These are phyloP conservation scores for Dromococcyx pavoninus DNA, from an alignment of 2,797 vertebrate species.

Conservation along the genomic window DNA sequence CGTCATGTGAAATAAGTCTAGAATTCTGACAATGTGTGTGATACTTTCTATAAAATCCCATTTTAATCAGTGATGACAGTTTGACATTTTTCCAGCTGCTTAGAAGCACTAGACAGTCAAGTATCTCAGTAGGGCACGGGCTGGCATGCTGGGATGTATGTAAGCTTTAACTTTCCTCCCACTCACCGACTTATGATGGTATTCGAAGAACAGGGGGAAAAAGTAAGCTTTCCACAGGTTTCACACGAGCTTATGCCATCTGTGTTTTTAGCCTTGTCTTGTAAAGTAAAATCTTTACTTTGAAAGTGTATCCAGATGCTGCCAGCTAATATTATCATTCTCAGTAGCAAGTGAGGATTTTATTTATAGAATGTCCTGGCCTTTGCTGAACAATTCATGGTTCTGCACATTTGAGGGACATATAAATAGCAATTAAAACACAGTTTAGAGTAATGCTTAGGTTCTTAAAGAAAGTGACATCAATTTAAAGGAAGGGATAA, in stretches of 20 bases:
- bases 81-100: constrained; percentile 78
- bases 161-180: constrained; percentile 66
- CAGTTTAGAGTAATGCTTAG: constrained; percentile 35
- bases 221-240: constrained; percentile 19
- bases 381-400: constrained; percentile 41
- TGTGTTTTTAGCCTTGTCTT: constrained; percentile 37
- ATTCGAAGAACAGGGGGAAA: neutral
- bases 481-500: constrained; percentile 49
- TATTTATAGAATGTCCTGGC: constrained; percentile 53
- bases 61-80: constrained; percentile 82
- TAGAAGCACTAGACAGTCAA: constrained; percentile 73
- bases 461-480: constrained; percentile 50
- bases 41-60: constrained; percentile 66
- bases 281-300: constrained; percentile 53
- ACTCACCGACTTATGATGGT: neutral
- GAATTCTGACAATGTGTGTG: constrained; percentile 38
- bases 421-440: constrained; percentile 67
- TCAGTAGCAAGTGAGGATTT: constrained; percentile 31
- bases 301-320: constrained; percentile 47
- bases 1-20: neutral
- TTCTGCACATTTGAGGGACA: constrained; percentile 36
- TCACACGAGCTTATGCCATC: constrained; percentile 51
- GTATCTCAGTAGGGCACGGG: constrained; percentile 70
- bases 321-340: constrained; percentile 35
- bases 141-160: constrained; percentile 73